Base-by-base conservation (phyloP, 1,140 invertebrate genomes). In the Drosophila pandora region DNA sequence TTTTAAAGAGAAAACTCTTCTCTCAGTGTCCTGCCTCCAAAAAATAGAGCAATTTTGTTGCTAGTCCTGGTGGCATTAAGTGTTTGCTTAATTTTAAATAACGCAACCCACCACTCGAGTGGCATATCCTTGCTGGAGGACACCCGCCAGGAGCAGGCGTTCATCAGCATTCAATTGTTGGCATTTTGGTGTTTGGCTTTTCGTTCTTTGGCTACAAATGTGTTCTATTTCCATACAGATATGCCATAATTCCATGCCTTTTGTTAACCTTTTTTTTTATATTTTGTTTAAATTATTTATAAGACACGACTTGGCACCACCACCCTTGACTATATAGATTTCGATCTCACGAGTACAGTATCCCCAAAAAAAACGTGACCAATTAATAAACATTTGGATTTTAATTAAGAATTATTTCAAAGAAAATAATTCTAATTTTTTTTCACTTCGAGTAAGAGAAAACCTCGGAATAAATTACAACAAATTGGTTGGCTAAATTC, bases 51-150 rank as follows among this genome's bases (percentile, higher is more conserved):
- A 32, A 64, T 30, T 52, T 6, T 21, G 65, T 34, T 34, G 34
- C n/a, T 21, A 54, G n/a, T 43, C 17, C 21, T 47, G 21, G 65
- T 30, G 23, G 41, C 79, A 79, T 83, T 88, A 88, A 88, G 85
- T 88, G 83, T 88, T 73, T 79, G 76, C 76, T 87, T 87, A 83
- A 79, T 88, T 87, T 83, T 76, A 87, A 87, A 88, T 78, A 87
- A 81, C 61, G 64, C 64, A 50, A 75, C 53, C 34, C 58, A 13
- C 28, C 13, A 13, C 32, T 17, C 30, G 21, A 47, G 17, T 17
- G 1, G 1, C 41, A 47, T 47, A 49, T 61, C 47, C 45, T 39
- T 49, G 25, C 28, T 62, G 23, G 34, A 45, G 63, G 63, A 64
- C 22, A 55, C 62, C 54, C 65, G 65, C 68, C 48, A 47, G 64